A percentile compares a stretch with the other conserved stretches of the same genome.
phyloP scores from a whole-genome alignment of 2,113 vertebrate species.

The Himantopus leucocephalus region DNA sequence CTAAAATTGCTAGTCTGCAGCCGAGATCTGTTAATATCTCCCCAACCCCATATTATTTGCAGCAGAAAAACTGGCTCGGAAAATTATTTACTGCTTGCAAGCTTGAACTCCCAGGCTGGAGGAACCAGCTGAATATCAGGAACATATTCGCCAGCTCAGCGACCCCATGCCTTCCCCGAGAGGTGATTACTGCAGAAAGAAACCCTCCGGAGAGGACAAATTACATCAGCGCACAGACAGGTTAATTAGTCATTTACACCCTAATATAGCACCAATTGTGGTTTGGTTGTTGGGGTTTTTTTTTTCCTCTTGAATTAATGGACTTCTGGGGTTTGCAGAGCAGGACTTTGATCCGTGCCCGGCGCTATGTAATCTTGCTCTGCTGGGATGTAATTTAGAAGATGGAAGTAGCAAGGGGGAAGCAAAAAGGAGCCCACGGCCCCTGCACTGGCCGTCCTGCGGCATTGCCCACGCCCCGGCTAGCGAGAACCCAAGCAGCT shows the following conservation, averaged over 20 bases:
- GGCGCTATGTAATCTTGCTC: neutral
- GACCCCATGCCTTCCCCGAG: neutral
- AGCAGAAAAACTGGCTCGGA: neutral
- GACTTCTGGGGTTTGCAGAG: neutral
- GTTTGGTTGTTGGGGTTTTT: neutral
- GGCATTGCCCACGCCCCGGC: too few relatives aligned
- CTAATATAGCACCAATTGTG: neutral
- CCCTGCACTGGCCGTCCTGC: too few relatives aligned
- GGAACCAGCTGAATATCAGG: neutral
- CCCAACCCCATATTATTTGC: neutral
- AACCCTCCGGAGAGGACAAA: neutral
- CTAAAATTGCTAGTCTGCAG: neutral
- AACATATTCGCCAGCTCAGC: neutral
- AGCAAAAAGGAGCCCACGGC: accelerated
- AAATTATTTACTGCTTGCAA: neutral
- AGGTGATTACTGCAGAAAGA: neutral
- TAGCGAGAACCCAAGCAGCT: neutral
- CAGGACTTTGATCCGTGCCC: neutral
- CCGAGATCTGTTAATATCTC: neutral
- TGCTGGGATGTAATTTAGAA: neutral
- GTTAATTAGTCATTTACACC: slow-evolving; percentile 18
- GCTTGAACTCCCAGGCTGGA: neutral
- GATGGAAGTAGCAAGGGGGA: neutral
- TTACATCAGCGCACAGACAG: neutral
- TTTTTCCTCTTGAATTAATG: neutral